A percentile compares a stretch with the other conserved stretches of the same genome.
Conservation (phyloP, 2,888 invertebrate species). For the Nomada fucata region DNA sequence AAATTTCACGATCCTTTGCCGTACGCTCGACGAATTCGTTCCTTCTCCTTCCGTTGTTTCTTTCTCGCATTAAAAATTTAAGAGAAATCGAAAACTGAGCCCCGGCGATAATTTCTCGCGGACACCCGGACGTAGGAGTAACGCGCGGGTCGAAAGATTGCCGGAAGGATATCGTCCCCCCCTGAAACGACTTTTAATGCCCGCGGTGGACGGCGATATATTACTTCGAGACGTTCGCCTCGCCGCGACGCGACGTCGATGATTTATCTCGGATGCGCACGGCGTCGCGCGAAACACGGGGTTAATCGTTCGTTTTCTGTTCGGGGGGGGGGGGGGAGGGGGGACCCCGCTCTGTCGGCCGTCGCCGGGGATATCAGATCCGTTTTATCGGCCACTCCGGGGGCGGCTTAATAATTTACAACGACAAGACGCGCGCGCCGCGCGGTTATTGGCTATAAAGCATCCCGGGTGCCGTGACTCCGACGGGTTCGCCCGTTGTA, state of each 20-base stretch:
- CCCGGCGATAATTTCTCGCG: no score
- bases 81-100: no score
- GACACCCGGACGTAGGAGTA: no score
- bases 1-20: no score
- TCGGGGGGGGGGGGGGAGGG: no score
- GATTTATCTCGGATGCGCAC: conserved; percentile 43
- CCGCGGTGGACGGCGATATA: neutral
- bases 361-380: conserved; percentile 32
- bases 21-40: no score
- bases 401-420: conserved; percentile 80
- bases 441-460: conserved; percentile 82
- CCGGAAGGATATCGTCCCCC: conserved; percentile 18
- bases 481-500: conserved; percentile 52
- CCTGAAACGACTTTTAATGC: conserved; percentile 17
- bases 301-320: conserved; percentile 58
- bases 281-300: conserved; percentile 35
- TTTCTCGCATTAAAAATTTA: no score
- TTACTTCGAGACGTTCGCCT: conserved; percentile 9
- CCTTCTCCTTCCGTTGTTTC: no score
- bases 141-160: no score
- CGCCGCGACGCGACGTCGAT: conserved; percentile 14
- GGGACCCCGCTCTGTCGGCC: conserved; percentile 2
- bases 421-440: conserved; percentile 77
- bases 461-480: conserved; percentile 62
- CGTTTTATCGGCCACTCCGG: conserved; percentile 60